Evolutionary conservation across 2,797 vertebrate genomes (phyloP).

Genomic region (Sebastes hubbsi): DNA sequence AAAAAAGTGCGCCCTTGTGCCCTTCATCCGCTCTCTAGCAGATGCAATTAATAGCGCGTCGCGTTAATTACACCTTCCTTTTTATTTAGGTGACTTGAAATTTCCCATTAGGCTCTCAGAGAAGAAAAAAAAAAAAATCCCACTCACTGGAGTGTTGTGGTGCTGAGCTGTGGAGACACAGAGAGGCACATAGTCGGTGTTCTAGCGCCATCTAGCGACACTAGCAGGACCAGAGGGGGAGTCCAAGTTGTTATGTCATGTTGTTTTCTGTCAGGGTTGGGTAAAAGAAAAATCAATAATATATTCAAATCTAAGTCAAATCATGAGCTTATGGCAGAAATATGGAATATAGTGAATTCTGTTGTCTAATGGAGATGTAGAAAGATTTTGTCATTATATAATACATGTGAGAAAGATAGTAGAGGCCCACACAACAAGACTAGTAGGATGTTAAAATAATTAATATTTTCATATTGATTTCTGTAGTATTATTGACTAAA

Average conservation of each 20-base stretch:
- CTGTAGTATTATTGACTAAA: background rate
- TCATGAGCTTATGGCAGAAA: background rate
- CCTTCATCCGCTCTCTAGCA: conserved; percentile 71
- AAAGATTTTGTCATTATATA: background rate
- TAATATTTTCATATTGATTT: background rate
- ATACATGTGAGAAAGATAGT: background rate
- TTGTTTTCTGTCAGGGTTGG: background rate
- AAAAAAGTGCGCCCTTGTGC: conserved; percentile 56
- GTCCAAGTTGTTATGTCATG: conserved; percentile 6
- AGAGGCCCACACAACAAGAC: background rate
- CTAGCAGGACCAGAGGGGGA: conserved; percentile 22
- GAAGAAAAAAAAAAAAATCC: background rate
- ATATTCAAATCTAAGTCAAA: background rate
- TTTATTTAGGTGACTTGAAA: conserved; percentile 80
- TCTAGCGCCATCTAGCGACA: conserved; percentile 80
- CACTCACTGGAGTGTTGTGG: conserved; percentile 14
- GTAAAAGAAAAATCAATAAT: background rate
- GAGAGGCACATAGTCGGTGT: conserved; percentile 38
- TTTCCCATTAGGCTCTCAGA: conserved; percentile 71
- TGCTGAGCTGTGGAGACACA: conserved; percentile 18
- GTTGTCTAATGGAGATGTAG: background rate
- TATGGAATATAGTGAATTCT: background rate
- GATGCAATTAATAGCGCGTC: conserved; percentile 78
- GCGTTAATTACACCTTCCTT: conserved; percentile 79
- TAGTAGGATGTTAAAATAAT: background rate